Evolutionary conservation across 2,888 invertebrate genomes (phyloP), one percentile per base, ranked within the genome.

Genomic region (Scaptomyza reducta): DNA sequence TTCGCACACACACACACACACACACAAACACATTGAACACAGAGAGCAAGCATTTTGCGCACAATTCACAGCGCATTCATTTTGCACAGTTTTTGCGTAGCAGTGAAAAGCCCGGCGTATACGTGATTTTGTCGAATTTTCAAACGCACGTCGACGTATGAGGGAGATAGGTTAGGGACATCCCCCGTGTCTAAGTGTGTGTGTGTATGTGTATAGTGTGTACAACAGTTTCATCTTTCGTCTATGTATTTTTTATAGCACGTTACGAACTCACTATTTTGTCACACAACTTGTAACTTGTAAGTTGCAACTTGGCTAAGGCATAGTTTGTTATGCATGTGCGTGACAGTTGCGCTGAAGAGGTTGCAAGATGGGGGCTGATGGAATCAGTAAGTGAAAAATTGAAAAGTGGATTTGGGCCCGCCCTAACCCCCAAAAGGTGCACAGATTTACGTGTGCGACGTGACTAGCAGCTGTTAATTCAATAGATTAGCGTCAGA

Each of bases 401-500:
- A 84, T 84, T 83, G 87, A 88, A 85, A 83, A 84, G 87, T 86
- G 80, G 72, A 83, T 84, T 83, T 87, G 40, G 16, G 45, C 63
- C 55, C 45, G 22, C 25, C 22, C 27, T 2, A 22, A 22, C 41
- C 44, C 55, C 47, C 42, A 65, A 64, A 76, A 76, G 78, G 76
- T 81, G 83, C 67, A 42, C 76, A 75, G 80, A 84, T 88, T 84
- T 84, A 84, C 88, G 84, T 84, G 84, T 70, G 75, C 75, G 71
- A 84, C 84, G 87, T 84, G 84, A 86, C 84, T 88, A 66, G 69
- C 66, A 86, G 84, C 88, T 88, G 84, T 88, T 84, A 84, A 84
- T 88, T 88, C 74, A 80, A 88, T 88, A 84, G 88, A 84, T 84
- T 84, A 88, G 76, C 80, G 74, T 53, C 66, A 75, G n/a, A n/a